Evolutionary conservation across 2,113 vertebrate genomes (phyloP).

Genomic region (Podarcis raffonei): DNA sequence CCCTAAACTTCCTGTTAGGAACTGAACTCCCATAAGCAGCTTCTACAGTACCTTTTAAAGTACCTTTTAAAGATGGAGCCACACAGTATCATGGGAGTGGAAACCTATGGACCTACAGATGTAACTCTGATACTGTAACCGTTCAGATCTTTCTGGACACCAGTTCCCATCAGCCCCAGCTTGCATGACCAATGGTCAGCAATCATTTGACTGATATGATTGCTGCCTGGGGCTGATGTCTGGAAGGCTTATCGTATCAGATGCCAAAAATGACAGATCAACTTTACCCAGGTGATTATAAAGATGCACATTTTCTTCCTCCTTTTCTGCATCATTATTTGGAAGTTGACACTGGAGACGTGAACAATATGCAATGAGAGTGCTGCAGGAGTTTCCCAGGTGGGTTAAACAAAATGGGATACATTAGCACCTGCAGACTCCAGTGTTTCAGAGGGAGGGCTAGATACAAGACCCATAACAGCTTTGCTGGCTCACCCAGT

Average conservation of each 20-base stretch:
- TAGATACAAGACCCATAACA: background rate
- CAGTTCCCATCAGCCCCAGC: no score
- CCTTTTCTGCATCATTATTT: background rate
- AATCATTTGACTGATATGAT: background rate
- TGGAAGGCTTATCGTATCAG: background rate
- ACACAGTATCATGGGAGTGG: background rate
- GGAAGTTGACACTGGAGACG: background rate
- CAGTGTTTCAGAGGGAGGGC: background rate
- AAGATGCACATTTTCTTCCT: background rate
- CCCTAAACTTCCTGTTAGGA: no score
- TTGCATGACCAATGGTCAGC: background rate
- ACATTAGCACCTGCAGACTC: background rate
- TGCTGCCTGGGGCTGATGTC: background rate
- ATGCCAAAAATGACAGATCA: background rate
- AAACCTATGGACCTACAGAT: background rate
- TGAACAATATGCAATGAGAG: background rate
- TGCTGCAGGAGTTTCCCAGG: background rate
- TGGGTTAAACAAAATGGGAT: background rate
- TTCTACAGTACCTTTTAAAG: background rate
- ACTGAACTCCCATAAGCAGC: no score
- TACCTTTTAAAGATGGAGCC: background rate
- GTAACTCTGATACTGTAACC: no score
- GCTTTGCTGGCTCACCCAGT: background rate
- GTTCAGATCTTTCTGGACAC: no score
- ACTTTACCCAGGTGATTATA: background rate